These are phyloP conservation scores for Diploptera punctata DNA, from an alignment of 2,888 invertebrate genomes.

Conservation along the genomic window DNA sequence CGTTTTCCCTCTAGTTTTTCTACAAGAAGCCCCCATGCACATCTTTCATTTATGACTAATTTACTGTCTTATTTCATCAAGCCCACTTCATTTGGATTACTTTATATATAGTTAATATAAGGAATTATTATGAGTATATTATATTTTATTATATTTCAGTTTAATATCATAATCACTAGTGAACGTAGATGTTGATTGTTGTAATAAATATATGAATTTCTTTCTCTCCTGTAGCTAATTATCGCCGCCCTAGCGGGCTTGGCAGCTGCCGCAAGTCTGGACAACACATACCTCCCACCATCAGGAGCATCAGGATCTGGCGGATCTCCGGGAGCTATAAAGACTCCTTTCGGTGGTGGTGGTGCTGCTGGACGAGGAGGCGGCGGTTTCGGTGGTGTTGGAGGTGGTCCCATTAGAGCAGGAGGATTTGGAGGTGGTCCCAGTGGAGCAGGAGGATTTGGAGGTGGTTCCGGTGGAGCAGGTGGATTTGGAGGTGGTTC, in stretches of 20 bases:
- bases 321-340: constrained; percentile 55
- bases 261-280: constrained; percentile 59
- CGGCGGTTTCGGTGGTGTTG: background rate
- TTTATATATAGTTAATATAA: too few relatives aligned
- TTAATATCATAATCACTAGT: too few relatives aligned
- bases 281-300: constrained; percentile 65
- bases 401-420: background rate
- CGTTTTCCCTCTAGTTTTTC: too few relatives aligned
- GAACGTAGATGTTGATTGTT: too few relatives aligned
- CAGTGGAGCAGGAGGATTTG: constrained; percentile 1
- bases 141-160: too few relatives aligned
- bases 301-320: constrained; percentile 57
- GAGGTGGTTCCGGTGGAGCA: constrained; percentile 37
- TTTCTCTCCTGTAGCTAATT: constrained; percentile 54
- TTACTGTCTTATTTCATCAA: too few relatives aligned
- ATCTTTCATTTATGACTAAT: too few relatives aligned
- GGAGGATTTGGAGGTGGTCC: background rate
- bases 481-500: constrained; percentile 39
- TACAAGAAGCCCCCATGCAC: too few relatives aligned
- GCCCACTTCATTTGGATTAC: too few relatives aligned
- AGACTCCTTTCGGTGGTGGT: constrained; percentile 52
- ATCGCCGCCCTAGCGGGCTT: constrained; percentile 55
- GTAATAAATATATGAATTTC: background rate
- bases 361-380: background rate
- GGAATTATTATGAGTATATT: too few relatives aligned